phyloP scores from a whole-genome alignment of 2,113 vertebrate species.

The Sinocyclocheilus anshuiensis region DNA sequence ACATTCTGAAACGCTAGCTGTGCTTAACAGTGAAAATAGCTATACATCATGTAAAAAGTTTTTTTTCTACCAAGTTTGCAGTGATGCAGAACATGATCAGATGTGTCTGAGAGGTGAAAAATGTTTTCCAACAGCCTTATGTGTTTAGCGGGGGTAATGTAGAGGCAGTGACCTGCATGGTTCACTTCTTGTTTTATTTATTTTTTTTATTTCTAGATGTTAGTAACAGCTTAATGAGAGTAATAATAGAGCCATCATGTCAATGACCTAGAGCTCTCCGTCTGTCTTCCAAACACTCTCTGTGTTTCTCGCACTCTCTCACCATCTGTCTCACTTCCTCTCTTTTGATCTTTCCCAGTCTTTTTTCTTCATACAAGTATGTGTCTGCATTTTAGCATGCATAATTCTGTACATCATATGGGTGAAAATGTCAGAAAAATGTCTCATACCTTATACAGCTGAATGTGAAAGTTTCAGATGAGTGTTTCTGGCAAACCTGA shows the following conservation, averaged over 20 bases:
- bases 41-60: background rate
- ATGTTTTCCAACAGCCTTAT: background rate
- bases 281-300: conserved; percentile 19
- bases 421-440: background rate
- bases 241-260: conserved; percentile 30
- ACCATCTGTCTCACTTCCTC: conserved; percentile 11
- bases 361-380: background rate
- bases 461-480: background rate
- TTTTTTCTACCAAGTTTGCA: background rate
- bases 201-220: background rate
- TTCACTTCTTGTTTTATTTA: background rate
- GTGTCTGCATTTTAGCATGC: background rate
- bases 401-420: background rate
- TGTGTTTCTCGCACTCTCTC: conserved; percentile 5
- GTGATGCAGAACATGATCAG: background rate
- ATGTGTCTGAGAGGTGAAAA: background rate
- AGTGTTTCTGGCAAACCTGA: background rate
- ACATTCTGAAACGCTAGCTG: background rate
- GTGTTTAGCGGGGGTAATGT: background rate
- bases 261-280: conserved; percentile 16
- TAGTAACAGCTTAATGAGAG: conserved; percentile 4
- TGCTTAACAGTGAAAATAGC: background rate
- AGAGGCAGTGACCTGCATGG: background rate
- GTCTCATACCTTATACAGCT: background rate
- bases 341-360: conserved; percentile 26